These are phyloP conservation scores for Heliocidaris erythrogramma DNA, from an alignment of 35 echinoderm and acorn worm species.

Conservation along the genomic window DNA sequence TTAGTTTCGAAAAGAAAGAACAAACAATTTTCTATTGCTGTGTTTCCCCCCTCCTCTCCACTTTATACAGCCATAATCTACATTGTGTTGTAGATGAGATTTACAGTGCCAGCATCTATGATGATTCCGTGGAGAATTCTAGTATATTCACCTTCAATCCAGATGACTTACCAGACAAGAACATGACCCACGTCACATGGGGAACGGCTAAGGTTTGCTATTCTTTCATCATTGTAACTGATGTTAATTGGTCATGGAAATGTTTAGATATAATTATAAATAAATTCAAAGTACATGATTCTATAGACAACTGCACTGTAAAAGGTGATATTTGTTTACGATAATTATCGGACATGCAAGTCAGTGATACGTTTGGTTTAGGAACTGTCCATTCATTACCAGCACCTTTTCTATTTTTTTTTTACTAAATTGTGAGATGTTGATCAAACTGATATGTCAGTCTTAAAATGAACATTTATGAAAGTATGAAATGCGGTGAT, in stretches of 20 bases:
- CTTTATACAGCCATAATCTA: not conserved
- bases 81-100: conserved; percentile 35
- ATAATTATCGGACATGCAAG: not conserved
- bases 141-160: not conserved
- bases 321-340: not conserved
- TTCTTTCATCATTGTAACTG: not conserved
- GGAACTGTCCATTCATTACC: not conserved
- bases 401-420: too few species aligned
- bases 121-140: not conserved
- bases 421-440: too few species aligned
- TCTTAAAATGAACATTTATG: too few species aligned
- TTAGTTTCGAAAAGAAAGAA: too few species aligned
- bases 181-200: conserved; percentile 14
- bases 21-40: too few species aligned
- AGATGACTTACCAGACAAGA: not conserved
- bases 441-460: too few species aligned
- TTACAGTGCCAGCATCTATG: not conserved
- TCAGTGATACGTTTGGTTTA: not conserved
- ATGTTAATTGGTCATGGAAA: not conserved
- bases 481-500: too few species aligned
- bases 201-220: not conserved
- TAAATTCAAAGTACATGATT: not conserved
- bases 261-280: not conserved
- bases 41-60: too few species aligned
- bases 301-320: not conserved